Evolutionary conservation across 2,113 vertebrate species (phyloP), one percentile per base, ranked within the genome.

Genomic region (Otus sunia): DNA sequence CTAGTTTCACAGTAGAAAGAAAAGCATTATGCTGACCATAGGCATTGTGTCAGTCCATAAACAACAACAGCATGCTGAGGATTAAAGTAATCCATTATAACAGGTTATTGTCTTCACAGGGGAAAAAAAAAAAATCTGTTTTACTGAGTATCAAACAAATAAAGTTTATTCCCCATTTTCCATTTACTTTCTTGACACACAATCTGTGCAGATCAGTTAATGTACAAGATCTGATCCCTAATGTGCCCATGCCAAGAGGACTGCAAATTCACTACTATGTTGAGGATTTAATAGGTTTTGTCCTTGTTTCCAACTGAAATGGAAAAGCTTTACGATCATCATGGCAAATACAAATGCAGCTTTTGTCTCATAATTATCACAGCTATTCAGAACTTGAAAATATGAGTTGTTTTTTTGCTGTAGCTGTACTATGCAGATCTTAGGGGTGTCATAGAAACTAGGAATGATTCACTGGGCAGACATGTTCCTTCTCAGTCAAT

Each of bases 401-500:
- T 63, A 91, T 69, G 36, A 89, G 56, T 84, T 93, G 23, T 56
- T 87, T 96, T 96, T 89, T 86, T 91, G 30, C 87, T 94, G 36
- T 91, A 94, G 83, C 53, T 56, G 53, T 89, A 79, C 77, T 71
- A 11, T 77, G 56, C 34, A 79, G 49, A 94, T 94, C 88, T 94
- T 95, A 91, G 67, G 90, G 84, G 53, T 95, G 91, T 93, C 93
- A 97, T 86, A 94, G 93, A 97, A 96, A 95, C 88, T 74, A 56
- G 66, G 41, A 78, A 71, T 88, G 86, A 96, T 87, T 96, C 90
- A 92, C 81, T 60, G 86, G 71, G 75, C 60, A 69, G 76, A 67
- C 64, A 79, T 69, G n/a, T 85, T 95, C 36, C 62, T 68, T 75
- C 82, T 88, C 41, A 92, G 52, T 50, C 69, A 89, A 39, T 14